A percentile compares a stretch with the other conserved stretches of the same genome.
Evolutionary conservation across 2,888 invertebrate species (phyloP).

Genomic region (Gasteruption jaculator): DNA sequence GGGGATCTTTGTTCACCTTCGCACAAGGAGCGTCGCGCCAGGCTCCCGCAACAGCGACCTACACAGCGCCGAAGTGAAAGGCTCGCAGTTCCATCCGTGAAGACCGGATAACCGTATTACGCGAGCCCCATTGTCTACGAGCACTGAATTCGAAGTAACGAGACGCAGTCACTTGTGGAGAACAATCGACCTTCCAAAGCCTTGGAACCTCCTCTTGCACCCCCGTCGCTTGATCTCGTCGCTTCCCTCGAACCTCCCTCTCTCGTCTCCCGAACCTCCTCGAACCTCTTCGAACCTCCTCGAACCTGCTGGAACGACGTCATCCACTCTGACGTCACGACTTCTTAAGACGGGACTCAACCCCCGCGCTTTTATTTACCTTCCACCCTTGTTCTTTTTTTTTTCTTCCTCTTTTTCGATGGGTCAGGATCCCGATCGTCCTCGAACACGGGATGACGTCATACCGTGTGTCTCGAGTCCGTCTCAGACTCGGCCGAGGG

Average conservation of each 20-base stretch:
- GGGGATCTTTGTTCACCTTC: no score
- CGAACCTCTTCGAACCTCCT: constrained; percentile 20
- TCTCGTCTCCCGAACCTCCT: constrained; percentile 20
- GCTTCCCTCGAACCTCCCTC: no score
- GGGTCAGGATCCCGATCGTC: no score
- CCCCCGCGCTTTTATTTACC: constrained; percentile 10
- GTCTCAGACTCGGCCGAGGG: no score
- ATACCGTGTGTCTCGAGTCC: no score
- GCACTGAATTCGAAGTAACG: constrained; percentile 49
- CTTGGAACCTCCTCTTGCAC: constrained; percentile 26
- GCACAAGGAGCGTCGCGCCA: no score
- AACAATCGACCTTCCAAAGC: constrained; percentile 42
- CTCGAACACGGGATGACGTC: no score
- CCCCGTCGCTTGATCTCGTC: neutral
- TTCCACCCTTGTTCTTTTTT: constrained; percentile 4
- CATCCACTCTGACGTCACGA: neutral
- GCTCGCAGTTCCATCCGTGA: no score
- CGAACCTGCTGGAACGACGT: constrained; percentile 7
- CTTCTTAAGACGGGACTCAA: constrained; percentile 2
- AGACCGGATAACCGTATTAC: constrained; percentile 47
- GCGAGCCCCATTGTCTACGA: constrained; percentile 43
- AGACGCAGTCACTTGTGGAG: constrained; percentile 45
- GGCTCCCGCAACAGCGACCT: no score
- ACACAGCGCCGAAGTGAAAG: no score
- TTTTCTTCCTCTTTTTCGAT: constrained; percentile 1